A percentile compares a stretch with the other conserved stretches of the same genome.
Evolutionary conservation across 2,888 invertebrate genomes (phyloP).

Genomic region (Marasmarcha lunaedactyla): DNA sequence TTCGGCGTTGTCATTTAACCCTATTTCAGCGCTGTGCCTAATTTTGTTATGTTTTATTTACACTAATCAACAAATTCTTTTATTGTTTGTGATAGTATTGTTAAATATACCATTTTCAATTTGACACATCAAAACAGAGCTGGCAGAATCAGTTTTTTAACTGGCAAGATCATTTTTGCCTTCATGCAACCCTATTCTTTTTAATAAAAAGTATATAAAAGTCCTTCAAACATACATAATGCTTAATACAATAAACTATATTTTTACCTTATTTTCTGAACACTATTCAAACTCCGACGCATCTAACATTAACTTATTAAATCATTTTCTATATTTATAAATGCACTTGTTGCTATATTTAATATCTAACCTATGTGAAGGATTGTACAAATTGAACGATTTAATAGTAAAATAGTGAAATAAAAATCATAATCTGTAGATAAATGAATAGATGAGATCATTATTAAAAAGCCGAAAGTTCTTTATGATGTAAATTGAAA

Average conservation of each 20-base stretch:
- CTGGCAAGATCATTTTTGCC: slow-evolving; percentile 17
- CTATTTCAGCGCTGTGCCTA: too few species aligned
- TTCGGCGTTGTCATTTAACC: too few species aligned
- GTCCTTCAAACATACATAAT: slow-evolving; percentile 30
- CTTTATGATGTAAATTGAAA: too few species aligned
- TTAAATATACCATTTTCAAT: slow-evolving; percentile 23
- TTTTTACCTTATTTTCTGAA: slow-evolving; percentile 44
- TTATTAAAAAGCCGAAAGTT: neutral
- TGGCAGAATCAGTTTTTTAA: slow-evolving; percentile 8
- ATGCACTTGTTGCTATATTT: slow-evolving; percentile 62
- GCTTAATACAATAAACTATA: too few species aligned
- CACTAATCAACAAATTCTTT: slow-evolving; percentile 20
- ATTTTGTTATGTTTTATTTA: slow-evolving; percentile 19
- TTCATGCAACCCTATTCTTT: slow-evolving; percentile 48
- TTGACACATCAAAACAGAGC: slow-evolving; percentile 34
- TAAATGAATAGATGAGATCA: neutral
- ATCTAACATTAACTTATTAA: slow-evolving; percentile 45
- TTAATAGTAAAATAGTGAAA: neutral
- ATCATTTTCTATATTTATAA: slow-evolving; percentile 55
- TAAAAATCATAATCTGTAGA: neutral
- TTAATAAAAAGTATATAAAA: slow-evolving; percentile 62
- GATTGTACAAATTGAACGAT: slow-evolving; percentile 9
- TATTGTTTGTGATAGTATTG: slow-evolving; percentile 11
- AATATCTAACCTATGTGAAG: slow-evolving; percentile 38
- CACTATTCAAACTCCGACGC: slow-evolving; percentile 47